Base-by-base conservation (phyloP, 2,888 invertebrate species). In the Synergus itoensis region DNA sequence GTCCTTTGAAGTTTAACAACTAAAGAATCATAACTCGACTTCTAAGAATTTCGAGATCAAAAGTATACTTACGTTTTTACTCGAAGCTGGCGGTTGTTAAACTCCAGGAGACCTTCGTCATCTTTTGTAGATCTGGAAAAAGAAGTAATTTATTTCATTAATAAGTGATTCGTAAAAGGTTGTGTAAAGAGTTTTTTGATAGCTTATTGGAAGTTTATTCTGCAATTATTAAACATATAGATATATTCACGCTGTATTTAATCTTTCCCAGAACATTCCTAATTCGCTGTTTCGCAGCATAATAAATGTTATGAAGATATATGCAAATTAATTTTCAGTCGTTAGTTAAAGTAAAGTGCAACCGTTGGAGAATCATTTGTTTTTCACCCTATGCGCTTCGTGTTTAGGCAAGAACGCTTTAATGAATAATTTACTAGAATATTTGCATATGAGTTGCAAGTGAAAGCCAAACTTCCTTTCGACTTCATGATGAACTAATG, bases 371-470 rank as follows among this genome's bases (percentile, higher is more conserved):
- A n/a, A 73, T 36, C 53, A 53, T 36, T 53, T 73, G 73, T 73
- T 73, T 53, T 73, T 73, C 73, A 36, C 53, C 73, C 48, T 73
- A 73, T 73, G 18, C n/a, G n/a, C 53, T 57, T 40, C 48, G 11
- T 73, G 53, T 53, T 53, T 57, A 53, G 53, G 53, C 53, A 53
- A 73, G 36, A 53, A 73, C 36, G 53, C 48, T 81, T 82, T 84
- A 86, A 87, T 87, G 87, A 87, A 87, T 87, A 84, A 87, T 87
- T 87, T 85, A 87, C 45, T 45, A 53, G 36, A 79, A 77, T 82
- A 87, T 86, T 86, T 86, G 84, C 87, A 86, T 87, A 82, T 83
- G 80, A 36, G 80, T 79, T 75, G 79, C 78, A 81, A 78, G 69
- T 82, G 81, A 87, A 87, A 81, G 85, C 82, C 78, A 76, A 83